These are phyloP conservation scores for Papilio gigon DNA, from an alignment of 2,888 invertebrate species.

Conservation along the genomic window DNA sequence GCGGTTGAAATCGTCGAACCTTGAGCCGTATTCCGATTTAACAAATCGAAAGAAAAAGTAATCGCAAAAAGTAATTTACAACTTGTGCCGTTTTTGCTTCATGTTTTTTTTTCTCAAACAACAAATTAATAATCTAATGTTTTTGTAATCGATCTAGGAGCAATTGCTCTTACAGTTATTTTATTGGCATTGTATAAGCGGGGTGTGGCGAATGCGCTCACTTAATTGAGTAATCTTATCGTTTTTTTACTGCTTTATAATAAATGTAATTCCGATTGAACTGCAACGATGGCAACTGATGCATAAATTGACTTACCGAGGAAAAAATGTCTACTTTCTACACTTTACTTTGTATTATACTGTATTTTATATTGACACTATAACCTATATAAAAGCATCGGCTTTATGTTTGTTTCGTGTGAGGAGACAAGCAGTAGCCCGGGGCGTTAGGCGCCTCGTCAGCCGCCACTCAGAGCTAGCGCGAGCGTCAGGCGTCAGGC, in stretches of 20 bases:
- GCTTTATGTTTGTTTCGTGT: constrained; percentile 58
- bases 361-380: neutral
- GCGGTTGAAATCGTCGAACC: constrained; percentile 61
- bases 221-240: constrained; percentile 11
- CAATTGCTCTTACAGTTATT: constrained; percentile 23
- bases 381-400: constrained; percentile 9
- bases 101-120: constrained; percentile 44
- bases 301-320: neutral
- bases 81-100: constrained; percentile 38
- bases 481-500: constrained; percentile 29
- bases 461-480: constrained; percentile 41
- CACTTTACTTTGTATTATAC: neutral
- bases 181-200: constrained; percentile 26
- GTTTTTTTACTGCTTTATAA: neutral
- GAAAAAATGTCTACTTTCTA: neutral
- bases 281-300: neutral
- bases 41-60: constrained; percentile 60
- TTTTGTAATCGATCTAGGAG: constrained; percentile 45
- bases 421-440: constrained; percentile 56
- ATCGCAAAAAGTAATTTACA: constrained; percentile 49
- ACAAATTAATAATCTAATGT: constrained; percentile 47
- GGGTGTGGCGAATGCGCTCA: neutral
- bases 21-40: constrained; percentile 62
- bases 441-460: constrained; percentile 42
- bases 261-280: neutral